Conservation (phyloP, 1,140 invertebrate genomes). For the Drosophila pseudoananassae region DNA sequence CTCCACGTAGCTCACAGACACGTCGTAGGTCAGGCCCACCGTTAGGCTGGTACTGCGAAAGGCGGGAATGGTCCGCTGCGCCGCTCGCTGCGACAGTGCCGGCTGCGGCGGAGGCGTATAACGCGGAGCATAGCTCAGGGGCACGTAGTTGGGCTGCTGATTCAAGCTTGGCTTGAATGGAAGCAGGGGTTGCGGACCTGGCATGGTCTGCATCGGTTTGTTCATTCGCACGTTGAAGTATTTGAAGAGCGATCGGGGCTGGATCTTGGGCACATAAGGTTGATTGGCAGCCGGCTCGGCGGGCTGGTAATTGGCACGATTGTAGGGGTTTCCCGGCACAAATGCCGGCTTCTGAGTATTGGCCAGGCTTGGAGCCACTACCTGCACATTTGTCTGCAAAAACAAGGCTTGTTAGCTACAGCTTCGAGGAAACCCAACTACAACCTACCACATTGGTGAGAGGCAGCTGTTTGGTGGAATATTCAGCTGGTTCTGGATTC, state of each 20-base stretch:
- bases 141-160: conserved; percentile 11
- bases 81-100: conserved; percentile 1
- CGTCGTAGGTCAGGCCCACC: conserved; percentile 85
- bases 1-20: conserved; percentile 89
- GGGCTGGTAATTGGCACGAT: conserved; percentile 60
- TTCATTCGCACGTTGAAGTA: conserved; percentile 71
- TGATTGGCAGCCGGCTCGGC: conserved; percentile 24
- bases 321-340: conserved; percentile 39
- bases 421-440: not conserved
- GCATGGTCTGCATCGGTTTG: conserved; percentile 36
- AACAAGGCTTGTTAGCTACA: not conserved
- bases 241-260: conserved; percentile 51
- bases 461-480: conserved; percentile 10
- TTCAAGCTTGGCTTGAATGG: conserved; percentile 8
- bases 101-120: conserved; percentile 43
- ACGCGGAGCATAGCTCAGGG: conserved; percentile 47
- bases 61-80: conserved; percentile 68
- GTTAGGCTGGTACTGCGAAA: conserved; percentile 86
- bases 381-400: conserved; percentile 63
- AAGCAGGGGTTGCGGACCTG: not conserved
- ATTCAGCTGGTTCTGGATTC: conserved; percentile 16
- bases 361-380: conserved; percentile 31
- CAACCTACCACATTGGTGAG: conserved; percentile 62
- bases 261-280: conserved; percentile 55
- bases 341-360: conserved; percentile 51